Evolutionary conservation across 2,888 invertebrate species (phyloP).

Genomic region (Callyntrura guangdongensis): DNA sequence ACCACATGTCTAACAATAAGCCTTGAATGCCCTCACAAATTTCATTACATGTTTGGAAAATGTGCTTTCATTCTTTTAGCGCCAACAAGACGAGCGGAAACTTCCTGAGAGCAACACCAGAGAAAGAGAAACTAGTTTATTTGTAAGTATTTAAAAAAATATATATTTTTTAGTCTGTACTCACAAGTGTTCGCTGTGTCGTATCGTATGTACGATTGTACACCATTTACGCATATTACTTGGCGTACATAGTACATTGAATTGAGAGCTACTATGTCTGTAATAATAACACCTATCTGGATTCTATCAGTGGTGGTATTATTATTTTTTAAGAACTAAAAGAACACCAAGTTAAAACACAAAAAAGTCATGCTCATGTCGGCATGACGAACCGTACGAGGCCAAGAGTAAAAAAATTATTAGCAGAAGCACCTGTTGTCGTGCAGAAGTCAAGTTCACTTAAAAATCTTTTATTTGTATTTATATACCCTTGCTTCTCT

Average conservation of each 20-base stretch:
- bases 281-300: background rate
- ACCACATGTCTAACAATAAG: too few species aligned
- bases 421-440: conserved; percentile 79
- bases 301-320: background rate
- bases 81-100: conserved; percentile 71
- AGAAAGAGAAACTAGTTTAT: conserved; percentile 33
- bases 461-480: conserved; percentile 54
- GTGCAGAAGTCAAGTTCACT: conserved; percentile 79
- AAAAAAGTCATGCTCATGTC: conserved; percentile 75
- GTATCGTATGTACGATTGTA: background rate
- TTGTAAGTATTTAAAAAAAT: background rate
- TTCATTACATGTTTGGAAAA: background rate
- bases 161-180: background rate
- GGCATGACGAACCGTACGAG: conserved; percentile 80
- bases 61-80: conserved; percentile 52
- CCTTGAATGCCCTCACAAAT: background rate
- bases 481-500: background rate
- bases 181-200: background rate
- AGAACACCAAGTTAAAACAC: conserved; percentile 54
- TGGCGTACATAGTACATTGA: background rate
- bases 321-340: conserved; percentile 31
- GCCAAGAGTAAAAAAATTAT: conserved; percentile 73
- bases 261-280: too few species aligned
- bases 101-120: conserved; percentile 20
- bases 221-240: too few species aligned